A percentile compares a stretch with the other conserved stretches of the same genome.
Conservation (phyloP, 1,140 invertebrate genomes). For the Eriosoma lanigerum region DNA sequence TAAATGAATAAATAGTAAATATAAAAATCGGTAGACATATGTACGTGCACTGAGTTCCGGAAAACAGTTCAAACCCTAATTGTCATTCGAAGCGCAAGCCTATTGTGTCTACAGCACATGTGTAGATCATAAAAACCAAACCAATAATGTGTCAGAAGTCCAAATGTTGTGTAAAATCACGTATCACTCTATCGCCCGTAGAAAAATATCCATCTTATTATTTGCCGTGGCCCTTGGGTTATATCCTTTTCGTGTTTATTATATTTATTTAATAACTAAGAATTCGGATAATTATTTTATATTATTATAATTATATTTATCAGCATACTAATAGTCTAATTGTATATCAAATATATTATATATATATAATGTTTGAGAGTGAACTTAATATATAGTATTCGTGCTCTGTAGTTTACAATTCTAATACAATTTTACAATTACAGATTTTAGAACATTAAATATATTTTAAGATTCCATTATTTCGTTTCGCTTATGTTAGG, state of each 20-base stretch:
- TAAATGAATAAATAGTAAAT: neutral
- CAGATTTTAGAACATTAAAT: too few species aligned
- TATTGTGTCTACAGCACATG: neutral
- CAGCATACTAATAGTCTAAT: too few species aligned
- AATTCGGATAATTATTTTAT: too few species aligned
- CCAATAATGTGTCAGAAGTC: constrained; percentile 2
- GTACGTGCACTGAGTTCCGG: constrained; percentile 40
- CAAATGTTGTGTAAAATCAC: constrained; percentile 23
- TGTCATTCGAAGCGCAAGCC: constrained; percentile 42
- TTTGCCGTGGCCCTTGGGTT: neutral
- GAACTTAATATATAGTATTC: too few species aligned
- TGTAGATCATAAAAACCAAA: constrained; percentile 44
- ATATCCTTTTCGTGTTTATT: neutral
- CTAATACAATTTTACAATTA: too few species aligned
- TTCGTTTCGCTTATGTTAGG: too few species aligned
- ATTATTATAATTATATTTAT: too few species aligned
- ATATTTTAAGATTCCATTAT: too few species aligned
- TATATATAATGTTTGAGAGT: too few species aligned
- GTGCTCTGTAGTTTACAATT: too few species aligned
- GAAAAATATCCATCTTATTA: neutral
- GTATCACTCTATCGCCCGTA: neutral
- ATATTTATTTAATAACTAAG: neutral
- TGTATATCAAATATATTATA: too few species aligned
- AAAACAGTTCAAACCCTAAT: constrained; percentile 46
- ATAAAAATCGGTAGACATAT: constrained; percentile 11